Evolutionary conservation across 2,113 vertebrate species (phyloP).

Genomic region (Xiphorhynchus elegans): DNA sequence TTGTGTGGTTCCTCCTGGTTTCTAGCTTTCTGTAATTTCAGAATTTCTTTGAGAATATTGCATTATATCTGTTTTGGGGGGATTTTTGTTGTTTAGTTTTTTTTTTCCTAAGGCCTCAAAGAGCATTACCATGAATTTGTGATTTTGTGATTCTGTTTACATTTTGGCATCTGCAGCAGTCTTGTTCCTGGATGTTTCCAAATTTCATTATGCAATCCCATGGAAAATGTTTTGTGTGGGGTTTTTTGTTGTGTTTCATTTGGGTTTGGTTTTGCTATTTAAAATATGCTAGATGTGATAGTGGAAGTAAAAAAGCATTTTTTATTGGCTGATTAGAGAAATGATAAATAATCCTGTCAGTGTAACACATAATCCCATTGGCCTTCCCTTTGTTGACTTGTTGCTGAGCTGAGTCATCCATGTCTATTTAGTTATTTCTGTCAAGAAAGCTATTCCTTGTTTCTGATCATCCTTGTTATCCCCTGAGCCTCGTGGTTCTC

Average conservation of each 20-base stretch:
- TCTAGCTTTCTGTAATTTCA: neutral
- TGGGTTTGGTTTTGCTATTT: neutral
- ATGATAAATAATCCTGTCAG: neutral
- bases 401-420: neutral
- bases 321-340: neutral
- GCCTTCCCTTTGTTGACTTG: neutral
- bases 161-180: neutral
- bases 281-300: neutral
- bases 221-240: neutral
- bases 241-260: neutral
- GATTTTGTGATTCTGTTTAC: neutral
- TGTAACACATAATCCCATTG: neutral
- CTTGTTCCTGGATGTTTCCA: neutral
- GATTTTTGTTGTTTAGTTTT: neutral
- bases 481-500: neutral
- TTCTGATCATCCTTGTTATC: neutral
- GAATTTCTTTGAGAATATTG: neutral
- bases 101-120: neutral
- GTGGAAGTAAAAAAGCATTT: neutral
- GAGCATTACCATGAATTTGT: fast-evolving
- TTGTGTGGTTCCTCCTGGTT: neutral
- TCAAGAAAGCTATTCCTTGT: neutral
- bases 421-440: neutral
- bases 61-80: neutral
- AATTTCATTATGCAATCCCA: neutral